Percentiles rank a stretch among this genome's conserved stretches.
Evolutionary conservation across 2,797 vertebrate genomes (phyloP).

Genomic region (Anolis apletophallus): DNA sequence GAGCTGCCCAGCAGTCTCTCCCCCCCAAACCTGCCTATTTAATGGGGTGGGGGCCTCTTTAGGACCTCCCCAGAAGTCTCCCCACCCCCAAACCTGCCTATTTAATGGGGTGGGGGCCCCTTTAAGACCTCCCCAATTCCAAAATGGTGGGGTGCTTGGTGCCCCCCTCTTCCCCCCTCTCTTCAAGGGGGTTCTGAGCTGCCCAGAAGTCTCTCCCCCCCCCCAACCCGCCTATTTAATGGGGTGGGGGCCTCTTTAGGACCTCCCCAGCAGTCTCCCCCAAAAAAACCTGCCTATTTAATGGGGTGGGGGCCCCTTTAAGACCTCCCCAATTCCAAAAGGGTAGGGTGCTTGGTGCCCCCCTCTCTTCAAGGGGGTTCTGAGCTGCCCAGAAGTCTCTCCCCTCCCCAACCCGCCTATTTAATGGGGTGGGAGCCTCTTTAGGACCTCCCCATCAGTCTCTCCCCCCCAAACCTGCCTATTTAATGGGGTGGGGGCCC

Average conservation of each 20-base stretch:
- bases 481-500: neutral
- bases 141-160: neutral
- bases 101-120: constrained; percentile 10
- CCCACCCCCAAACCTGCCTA: neutral
- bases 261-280: constrained; percentile 21
- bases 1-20: too few relatives aligned
- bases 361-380: constrained; percentile 32
- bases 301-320: neutral
- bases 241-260: neutral
- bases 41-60: too few relatives aligned
- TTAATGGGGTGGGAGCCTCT: too few relatives aligned
- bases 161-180: neutral
- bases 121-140: neutral
- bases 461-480: constrained; percentile 6
- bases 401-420: neutral
- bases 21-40: too few relatives aligned
- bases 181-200: constrained; percentile 39
- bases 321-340: neutral
- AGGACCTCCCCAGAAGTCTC: too few relatives aligned
- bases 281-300: too few relatives aligned
- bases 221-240: neutral
- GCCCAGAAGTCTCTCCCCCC: constrained; percentile 28
- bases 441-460: too few relatives aligned
- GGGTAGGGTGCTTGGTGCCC: neutral
- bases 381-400: constrained; percentile 31